Percentiles rank a stretch among this genome's conserved stretches.
Evolutionary conservation across 2,888 invertebrate species (phyloP).

Genomic region (Unio delphinus): DNA sequence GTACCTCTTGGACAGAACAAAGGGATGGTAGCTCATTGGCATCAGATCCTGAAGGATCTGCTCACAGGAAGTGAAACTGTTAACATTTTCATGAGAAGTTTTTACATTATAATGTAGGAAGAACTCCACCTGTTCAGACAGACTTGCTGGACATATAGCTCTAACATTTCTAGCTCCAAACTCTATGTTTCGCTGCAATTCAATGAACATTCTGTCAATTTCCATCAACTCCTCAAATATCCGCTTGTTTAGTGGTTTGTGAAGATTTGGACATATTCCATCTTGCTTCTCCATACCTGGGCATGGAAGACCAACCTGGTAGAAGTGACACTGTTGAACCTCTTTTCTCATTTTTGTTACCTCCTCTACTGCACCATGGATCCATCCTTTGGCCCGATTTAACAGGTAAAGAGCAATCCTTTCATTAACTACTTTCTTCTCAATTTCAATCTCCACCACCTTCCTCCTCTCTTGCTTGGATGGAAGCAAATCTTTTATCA

Average conservation of each 20-base stretch:
- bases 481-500: too few species aligned
- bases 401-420: slow-evolving; percentile 20
- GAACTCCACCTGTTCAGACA: slow-evolving; percentile 1
- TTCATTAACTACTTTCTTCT: slow-evolving; percentile 12
- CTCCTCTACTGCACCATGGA: slow-evolving; percentile 6
- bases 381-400: slow-evolving; percentile 8
- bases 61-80: too few species aligned
- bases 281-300: slow-evolving; percentile 6
- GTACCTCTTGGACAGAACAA: slow-evolving; percentile 5
- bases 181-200: slow-evolving; percentile 24
- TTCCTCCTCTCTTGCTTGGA: too few species aligned
- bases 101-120: background rate
- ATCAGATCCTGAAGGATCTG: slow-evolving; percentile 10
- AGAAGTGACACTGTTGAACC: slow-evolving; percentile 5
- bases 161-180: slow-evolving; percentile 12
- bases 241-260: slow-evolving; percentile 4
- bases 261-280: slow-evolving; percentile 9
- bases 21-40: slow-evolving; percentile 18
- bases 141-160: background rate
- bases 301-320: slow-evolving; percentile 12
- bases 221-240: slow-evolving; percentile 14
- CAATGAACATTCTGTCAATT: slow-evolving; percentile 22
- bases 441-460: too few species aligned
- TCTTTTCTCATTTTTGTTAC: slow-evolving; percentile 7
- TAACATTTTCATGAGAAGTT: too few species aligned